Evolutionary conservation across 2,888 invertebrate genomes (phyloP), one percentile per base, ranked within the genome.

Genomic region (Drosophila cognata): DNA sequence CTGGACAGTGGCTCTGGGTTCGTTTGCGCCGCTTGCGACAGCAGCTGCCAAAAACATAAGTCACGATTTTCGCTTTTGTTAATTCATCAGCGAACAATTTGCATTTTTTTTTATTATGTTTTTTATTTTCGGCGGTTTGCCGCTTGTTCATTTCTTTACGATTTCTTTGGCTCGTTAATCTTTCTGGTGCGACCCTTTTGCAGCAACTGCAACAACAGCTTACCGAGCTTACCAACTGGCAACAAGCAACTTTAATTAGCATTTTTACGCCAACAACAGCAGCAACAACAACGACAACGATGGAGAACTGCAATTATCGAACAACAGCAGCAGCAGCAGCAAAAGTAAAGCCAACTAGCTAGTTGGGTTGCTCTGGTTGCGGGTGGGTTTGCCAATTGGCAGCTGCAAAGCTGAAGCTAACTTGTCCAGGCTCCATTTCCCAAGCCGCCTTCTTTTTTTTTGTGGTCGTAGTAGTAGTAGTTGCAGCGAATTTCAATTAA

Each of bases 71-170:
- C 74, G 91, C 91, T 89, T 89, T 89, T 89, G 91, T 89, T 89
- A 89, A 89, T 89, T 89, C 89, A 89, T 89, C 91, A 89, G 84
- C 91, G 90, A 86, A 90, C 89, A 91, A 89, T 89, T 89, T 89
- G 89, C 89, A 89, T 89, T 88, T 90, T 53, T 55, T n/a, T 13
- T 56, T 38, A 28, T 56, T 38, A 13, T 18, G 36, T 28, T 25
- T 28, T 16, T 66, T 77, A 59, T 71, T 60, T 51, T 73, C 56
- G 25, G 46, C 25, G 25, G 25, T 16, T 46, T 41, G 73, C 68
- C 61, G 75, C 71, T 74, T 76, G 77, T 86, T 81, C 87, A 86
- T 89, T 85, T 89, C 89, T 85, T 85, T 81, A 56, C 80, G 85
- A 84, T 85, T 81, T 87, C 82, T 82, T 88, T 79, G 84, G 89